Evolutionary conservation across 2,888 invertebrate species (phyloP).

Genomic region (Amiota minor): DNA sequence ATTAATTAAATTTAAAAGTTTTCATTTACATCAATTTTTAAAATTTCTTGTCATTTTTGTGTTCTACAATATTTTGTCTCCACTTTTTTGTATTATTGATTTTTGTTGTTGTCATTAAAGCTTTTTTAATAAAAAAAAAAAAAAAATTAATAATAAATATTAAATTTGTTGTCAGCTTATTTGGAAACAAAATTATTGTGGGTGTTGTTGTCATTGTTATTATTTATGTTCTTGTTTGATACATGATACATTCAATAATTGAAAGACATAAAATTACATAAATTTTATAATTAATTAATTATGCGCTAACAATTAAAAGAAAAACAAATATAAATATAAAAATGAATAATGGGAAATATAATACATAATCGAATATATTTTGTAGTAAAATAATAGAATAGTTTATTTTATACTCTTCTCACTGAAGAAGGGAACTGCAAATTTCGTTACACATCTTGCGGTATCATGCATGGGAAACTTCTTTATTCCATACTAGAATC

Average conservation of each 20-base stretch:
- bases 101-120: constrained; percentile 7
- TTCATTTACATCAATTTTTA: constrained; percentile 20
- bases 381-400: too few species aligned
- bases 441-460: too few species aligned
- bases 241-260: constrained; percentile 8
- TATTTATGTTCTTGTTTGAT: constrained; percentile 1
- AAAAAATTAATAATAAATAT: constrained; percentile 12
- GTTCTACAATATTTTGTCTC: not conserved
- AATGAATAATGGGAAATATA: not conserved
- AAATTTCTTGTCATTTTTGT: not conserved
- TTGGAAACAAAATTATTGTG: too few species aligned
- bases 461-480: too few species aligned
- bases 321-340: not conserved
- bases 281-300: constrained; percentile 14
- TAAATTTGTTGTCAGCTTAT: not conserved
- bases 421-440: too few species aligned
- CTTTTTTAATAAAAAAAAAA: too few species aligned
- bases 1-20: not conserved
- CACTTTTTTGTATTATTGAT: constrained; percentile 17
- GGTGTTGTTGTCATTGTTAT: constrained; percentile 4
- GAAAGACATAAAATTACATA: constrained; percentile 5
- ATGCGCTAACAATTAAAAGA: not conserved
- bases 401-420: too few species aligned
- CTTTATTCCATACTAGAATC: too few species aligned
- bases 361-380: too few species aligned